Evolutionary conservation across 1,140 invertebrate species (phyloP), one percentile per base, ranked within the genome.

Genomic region (Hyles euphorbiae): DNA sequence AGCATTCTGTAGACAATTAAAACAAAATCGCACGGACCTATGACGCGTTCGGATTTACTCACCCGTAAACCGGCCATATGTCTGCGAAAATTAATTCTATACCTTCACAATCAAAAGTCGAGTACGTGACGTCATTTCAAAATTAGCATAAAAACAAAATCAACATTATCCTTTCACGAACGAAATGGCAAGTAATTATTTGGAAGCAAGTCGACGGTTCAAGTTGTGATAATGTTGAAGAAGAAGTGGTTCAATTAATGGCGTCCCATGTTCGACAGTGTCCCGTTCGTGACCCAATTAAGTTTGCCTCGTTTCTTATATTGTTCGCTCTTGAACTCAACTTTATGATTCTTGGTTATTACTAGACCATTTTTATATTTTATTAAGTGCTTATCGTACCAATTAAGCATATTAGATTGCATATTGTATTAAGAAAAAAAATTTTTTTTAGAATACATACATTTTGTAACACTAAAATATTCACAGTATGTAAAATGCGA

Each of bases 261-360:
- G 74, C 48, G 62, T 60, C 59, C 73, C 72, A 70, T 81, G 78
- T 81, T 73, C 70, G 68, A 78, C 72, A 75, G 61, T 69, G 63
- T 63, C 63, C 67, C 60, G 65, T 61, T 78, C 81, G 78, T 83
- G 78, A 77, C 77, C 81, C 72, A 81, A 83, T 81, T 83, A 80
- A 82, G 68, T 61, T 61, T 45, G 60, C 48, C 64, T 67, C 67
- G 63, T 72, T 72, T 68, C 68, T 72, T 67, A 65, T 66, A 66
- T 70, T 67, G 63, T 71, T 67, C 67, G 51, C 46, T 54, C 36
- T 64, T 46, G 60, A 56, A 56, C 32, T 47, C 53, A 52, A 65
- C 59, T 68, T 64, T 60, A 65, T 63, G 59, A 60, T 49, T 63
- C 53, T 48, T 46, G 40, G 45, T 57, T 22, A 36, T 47, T 47